These are phyloP conservation scores for Ranitomeya variabilis DNA, from an alignment of 2,113 vertebrate species.

Conservation along the genomic window DNA sequence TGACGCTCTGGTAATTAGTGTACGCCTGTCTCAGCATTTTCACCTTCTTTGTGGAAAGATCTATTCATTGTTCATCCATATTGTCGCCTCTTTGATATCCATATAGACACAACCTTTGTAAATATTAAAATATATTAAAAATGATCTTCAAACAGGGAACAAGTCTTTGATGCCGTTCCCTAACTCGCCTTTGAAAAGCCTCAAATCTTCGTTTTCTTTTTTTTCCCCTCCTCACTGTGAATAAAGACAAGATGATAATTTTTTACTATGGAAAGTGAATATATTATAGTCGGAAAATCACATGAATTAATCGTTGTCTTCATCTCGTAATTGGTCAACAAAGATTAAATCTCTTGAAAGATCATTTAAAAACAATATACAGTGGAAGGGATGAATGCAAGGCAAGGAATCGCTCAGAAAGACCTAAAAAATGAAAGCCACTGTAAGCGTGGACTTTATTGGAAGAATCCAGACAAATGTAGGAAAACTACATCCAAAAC, in stretches of 20 bases:
- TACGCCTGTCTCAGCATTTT: conserved; percentile 59
- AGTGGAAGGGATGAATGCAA: background rate
- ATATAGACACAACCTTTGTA: conserved; percentile 58
- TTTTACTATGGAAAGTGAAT: conserved; percentile 12
- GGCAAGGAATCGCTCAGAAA: background rate
- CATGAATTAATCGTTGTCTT: conserved; percentile 17
- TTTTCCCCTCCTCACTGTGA: conserved; percentile 7
- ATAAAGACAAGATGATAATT: conserved; percentile 39
- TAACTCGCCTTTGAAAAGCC: conserved; percentile 33
- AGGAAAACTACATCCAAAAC: background rate
- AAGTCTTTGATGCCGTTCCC: conserved; percentile 61
- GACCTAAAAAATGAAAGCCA: background rate
- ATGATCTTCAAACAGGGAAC: conserved; percentile 63
- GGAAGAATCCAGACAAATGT: background rate
- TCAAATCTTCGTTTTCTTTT: conserved; percentile 32
- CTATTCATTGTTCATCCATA: conserved; percentile 62
- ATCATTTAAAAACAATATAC: background rate
- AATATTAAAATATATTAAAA: conserved; percentile 61
- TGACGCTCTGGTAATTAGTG: conserved; percentile 62
- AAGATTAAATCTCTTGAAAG: background rate
- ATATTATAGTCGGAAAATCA: background rate
- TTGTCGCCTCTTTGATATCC: conserved; percentile 63
- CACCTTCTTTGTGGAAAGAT: conserved; percentile 50
- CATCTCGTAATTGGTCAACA: conserved; percentile 49
- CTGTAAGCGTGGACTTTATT: background rate